Evolutionary conservation across 2,888 invertebrate genomes (phyloP).

Genomic region (Drosophila longiperda): DNA sequence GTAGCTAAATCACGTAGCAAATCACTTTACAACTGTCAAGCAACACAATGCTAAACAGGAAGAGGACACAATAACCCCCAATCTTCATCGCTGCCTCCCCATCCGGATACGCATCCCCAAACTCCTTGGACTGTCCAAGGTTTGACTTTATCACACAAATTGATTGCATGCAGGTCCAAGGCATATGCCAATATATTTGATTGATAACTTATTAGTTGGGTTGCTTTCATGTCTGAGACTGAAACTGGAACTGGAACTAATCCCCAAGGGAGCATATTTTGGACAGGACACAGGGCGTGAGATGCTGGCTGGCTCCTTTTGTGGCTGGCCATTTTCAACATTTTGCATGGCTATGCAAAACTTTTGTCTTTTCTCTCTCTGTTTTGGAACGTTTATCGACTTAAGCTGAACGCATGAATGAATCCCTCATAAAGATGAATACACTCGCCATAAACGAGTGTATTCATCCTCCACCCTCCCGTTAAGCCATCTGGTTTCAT

Average conservation of each 20-base stretch:
- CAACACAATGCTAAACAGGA: slow-evolving; percentile 59
- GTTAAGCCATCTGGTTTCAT: slow-evolving; percentile 27
- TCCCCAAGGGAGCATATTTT: slow-evolving; percentile 29
- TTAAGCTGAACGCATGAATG: slow-evolving; percentile 71
- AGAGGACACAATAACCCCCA: neutral
- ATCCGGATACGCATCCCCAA: neutral
- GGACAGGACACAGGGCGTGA: neutral
- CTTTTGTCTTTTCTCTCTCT: slow-evolving; percentile 62
- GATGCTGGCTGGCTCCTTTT: neutral
- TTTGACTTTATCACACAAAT: slow-evolving; percentile 63
- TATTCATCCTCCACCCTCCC: slow-evolving; percentile 1
- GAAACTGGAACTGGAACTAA: slow-evolving; percentile 44
- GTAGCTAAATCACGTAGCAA: slow-evolving; percentile 65
- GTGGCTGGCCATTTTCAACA: slow-evolving; percentile 37
- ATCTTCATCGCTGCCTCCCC: neutral
- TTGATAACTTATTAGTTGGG: slow-evolving; percentile 79
- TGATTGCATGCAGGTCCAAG: slow-evolving; percentile 62
- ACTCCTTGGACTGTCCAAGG: slow-evolving; percentile 23
- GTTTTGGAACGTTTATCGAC: slow-evolving; percentile 46
- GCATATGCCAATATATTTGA: slow-evolving; percentile 78
- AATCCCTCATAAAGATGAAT: slow-evolving; percentile 79
- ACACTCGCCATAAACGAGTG: slow-evolving; percentile 47
- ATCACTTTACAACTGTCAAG: slow-evolving; percentile 78
- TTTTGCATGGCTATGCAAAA: slow-evolving; percentile 73
- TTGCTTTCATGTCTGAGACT: slow-evolving; percentile 51